Evolutionary conservation across 2,113 vertebrate species (phyloP), one percentile per base, ranked within the genome.

Genomic region (Propithecus coquereli): DNA sequence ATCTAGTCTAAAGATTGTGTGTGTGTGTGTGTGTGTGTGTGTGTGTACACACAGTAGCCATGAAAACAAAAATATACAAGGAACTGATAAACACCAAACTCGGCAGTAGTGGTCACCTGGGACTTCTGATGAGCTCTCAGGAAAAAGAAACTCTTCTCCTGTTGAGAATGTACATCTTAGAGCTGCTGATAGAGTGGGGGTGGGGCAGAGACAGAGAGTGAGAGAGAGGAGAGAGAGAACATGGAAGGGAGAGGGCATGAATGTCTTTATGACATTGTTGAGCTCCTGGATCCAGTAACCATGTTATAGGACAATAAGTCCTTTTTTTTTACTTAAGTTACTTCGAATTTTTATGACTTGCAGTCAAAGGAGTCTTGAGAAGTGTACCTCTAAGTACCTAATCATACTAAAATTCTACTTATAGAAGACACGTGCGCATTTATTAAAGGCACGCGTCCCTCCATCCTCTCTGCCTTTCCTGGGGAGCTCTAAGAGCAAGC

Each of bases 311-410:
- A 40, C 20, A 40, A 37, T 76, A 43, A 22, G 37, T 61, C 3
- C 4, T 83, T 88, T 84, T 59, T 90, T 82, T 90, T 82, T 18
- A 83, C 32, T 79, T 63, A 54, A 85, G 32, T 90, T 87, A 68
- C 45, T 86, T 94, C 47, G 27, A 47, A 47, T 74, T 63, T 73
- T 12, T 73, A 52, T 96, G 16, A 65, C 32, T 76, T 84, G 47
- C 50, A 68, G 1, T 85, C 27, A 84, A 87, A 83, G 13, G 73
- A 45, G 71, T 93, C 43, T 87, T 61, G 30, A 81, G 34, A 94
- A 91, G n/a, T 61, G 77, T 43, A 83, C 23, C 25, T 68, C 25
- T 66, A 50, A 66, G 7, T 70, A 65, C 74, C 20, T 82, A 54
- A 52, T 45, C n/a, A 45, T 61, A 54, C 45, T 77, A 63, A 87